Evolutionary conservation across 2,888 invertebrate species (phyloP).

Genomic region (Parochlus steinenii): DNA sequence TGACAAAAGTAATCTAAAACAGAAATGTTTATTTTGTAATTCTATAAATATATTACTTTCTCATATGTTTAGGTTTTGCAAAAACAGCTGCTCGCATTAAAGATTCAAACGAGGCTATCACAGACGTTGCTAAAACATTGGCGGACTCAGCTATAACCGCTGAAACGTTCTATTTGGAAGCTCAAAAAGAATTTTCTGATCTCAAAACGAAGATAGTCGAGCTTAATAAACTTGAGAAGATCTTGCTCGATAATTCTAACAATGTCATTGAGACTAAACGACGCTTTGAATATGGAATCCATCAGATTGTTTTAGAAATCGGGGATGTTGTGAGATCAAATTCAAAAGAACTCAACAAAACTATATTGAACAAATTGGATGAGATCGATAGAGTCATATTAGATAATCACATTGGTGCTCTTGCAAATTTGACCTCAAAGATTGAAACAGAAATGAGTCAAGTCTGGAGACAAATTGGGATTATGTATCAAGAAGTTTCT

Average conservation of each 20-base stretch:
- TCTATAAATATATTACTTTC: slow-evolving; percentile 3
- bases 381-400: slow-evolving; percentile 50
- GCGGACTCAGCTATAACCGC: slow-evolving; percentile 38
- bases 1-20: slow-evolving; percentile 31
- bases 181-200: slow-evolving; percentile 36
- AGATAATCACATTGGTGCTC: slow-evolving; percentile 50
- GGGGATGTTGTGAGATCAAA: slow-evolving; percentile 49
- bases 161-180: slow-evolving; percentile 37
- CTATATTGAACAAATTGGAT: slow-evolving; percentile 50
- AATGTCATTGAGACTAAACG: slow-evolving; percentile 70
- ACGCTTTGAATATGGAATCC: slow-evolving; percentile 67
- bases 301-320: slow-evolving; percentile 62
- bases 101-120: slow-evolving; percentile 33
- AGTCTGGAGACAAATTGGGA: slow-evolving; percentile 81
- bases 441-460: slow-evolving; percentile 68
- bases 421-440: slow-evolving; percentile 56
- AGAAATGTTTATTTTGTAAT: not conserved
- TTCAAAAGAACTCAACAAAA: slow-evolving; percentile 44
- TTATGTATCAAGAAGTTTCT: slow-evolving; percentile 70
- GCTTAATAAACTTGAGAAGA: slow-evolving; percentile 55
- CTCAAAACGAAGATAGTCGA: slow-evolving; percentile 35
- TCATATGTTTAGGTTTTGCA: slow-evolving; percentile 25
- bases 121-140: slow-evolving; percentile 40
- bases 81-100: slow-evolving; percentile 35
- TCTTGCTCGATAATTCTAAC: slow-evolving; percentile 68